phyloP scores from a whole-genome alignment of 2,113 vertebrate genomes.

The Vulpes ferrilata region DNA sequence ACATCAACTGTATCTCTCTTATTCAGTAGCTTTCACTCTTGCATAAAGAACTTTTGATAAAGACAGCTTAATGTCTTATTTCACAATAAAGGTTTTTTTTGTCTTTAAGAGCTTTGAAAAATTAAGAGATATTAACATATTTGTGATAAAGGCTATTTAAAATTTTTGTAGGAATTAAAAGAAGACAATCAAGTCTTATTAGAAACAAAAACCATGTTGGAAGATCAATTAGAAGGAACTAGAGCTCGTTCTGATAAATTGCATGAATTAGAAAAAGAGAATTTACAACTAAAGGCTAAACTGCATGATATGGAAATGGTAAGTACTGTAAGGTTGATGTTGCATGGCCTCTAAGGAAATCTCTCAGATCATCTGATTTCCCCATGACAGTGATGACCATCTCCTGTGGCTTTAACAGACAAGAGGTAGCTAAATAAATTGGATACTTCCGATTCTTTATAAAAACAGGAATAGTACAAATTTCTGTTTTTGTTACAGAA shows the following conservation, averaged over 20 bases:
- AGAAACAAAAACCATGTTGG: slow-evolving; percentile 98
- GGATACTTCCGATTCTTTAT: not conserved
- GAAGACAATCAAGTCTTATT: slow-evolving; percentile 98
- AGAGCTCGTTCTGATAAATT: slow-evolving; percentile 96
- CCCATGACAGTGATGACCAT: not conserved
- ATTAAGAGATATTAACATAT: not conserved
- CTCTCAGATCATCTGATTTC: not conserved
- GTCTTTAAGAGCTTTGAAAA: slow-evolving; percentile 54
- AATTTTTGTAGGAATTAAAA: slow-evolving; percentile 94
- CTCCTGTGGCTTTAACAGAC: slow-evolving; percentile 22
- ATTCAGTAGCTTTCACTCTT: slow-evolving; percentile 30
- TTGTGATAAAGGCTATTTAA: slow-evolving; percentile 62
- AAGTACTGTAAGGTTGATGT: slow-evolving; percentile 73
- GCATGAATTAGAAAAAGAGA: slow-evolving; percentile 98
- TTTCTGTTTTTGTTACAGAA: slow-evolving; percentile 34
- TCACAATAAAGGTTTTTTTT: slow-evolving; percentile 56
- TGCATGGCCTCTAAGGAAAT: not conserved
- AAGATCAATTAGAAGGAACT: slow-evolving; percentile 96
- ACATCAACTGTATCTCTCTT: not conserved
- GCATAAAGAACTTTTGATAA: not conserved
- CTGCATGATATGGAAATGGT: slow-evolving; percentile 99
- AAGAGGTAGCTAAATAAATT: not conserved
- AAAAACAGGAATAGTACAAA: slow-evolving; percentile 26
- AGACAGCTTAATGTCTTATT: not conserved
- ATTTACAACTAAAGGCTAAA: slow-evolving; percentile 96